Evolutionary conservation across 2,797 vertebrate genomes (phyloP), one percentile per base, ranked within the genome.

Genomic region (Sebastes alutus): DNA sequence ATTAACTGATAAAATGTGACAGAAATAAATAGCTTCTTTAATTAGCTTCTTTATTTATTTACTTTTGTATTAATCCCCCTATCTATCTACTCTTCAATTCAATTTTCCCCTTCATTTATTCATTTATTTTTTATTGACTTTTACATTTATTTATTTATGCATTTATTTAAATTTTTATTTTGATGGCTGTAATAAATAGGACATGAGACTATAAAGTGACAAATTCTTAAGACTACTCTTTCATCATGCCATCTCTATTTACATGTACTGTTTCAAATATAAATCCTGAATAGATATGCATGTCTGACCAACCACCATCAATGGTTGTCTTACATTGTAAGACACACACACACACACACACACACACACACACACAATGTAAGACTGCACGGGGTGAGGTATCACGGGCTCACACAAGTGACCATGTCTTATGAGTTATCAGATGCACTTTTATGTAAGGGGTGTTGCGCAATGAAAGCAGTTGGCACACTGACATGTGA

Each of bases 401-500:
- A 58, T 13, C n/a, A 54, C n/a, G 81, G 18, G 30, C 33, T 29
- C 77, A 55, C 35, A 72, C 65, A 23, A 46, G 16, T 7, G 42
- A 46, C 54, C 59, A 29, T 72, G 52, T 73, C 64, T 22, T 58
- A 30, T 52, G 29, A n/a, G 33, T 64, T 72, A 76, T 86, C 75
- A 87, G 73, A 84, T 68, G 32, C 18, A 62, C 55, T 76, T 91
- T 85, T 84, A 86, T 73, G 62, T 75, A 85, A 91, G 30, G 2
- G 30, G 8, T 30, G 65, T 85, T 85, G 79, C 29, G 67, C 63
- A 88, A 81, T 77, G 32, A 69, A 70, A 71, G 54, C 42, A 69
- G 38, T 73, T 38, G 12, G 2, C 33, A 68, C 56, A 63, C 33
- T 46, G 67, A 73, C 52, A 67, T 64, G 62, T 58, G 80, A 83